These are phyloP conservation scores for Oikopleura albicans DNA, from an alignment of 23 tunicate species.

Conservation along the genomic window DNA sequence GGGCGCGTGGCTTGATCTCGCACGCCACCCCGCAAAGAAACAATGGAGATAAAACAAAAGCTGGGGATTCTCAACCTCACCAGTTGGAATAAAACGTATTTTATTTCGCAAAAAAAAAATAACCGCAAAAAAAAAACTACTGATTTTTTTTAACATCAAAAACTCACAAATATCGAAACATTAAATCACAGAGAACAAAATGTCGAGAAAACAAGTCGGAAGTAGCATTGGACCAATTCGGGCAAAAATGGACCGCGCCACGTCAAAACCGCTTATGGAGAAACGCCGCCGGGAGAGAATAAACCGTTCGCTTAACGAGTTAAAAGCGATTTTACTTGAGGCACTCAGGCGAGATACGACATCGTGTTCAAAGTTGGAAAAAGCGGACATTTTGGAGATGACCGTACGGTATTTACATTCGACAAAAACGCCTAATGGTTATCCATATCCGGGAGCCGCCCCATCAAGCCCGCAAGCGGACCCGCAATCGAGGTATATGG, in stretches of 20 bases:
- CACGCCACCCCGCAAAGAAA: too few species aligned
- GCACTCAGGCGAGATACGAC: slow-evolving; percentile 59
- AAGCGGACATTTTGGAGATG: slow-evolving; percentile 98
- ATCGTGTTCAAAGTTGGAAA: slow-evolving; percentile 83
- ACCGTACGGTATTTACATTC: slow-evolving; percentile 69
- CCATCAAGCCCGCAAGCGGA: slow-evolving; percentile 33
- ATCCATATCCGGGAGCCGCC: slow-evolving; percentile 22
- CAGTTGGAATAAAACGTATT: too few species aligned
- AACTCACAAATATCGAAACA: too few species aligned
- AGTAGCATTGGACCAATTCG: not conserved
- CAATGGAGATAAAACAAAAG: too few species aligned
- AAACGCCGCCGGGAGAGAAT: slow-evolving; percentile 65
- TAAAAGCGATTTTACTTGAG: slow-evolving; percentile 43
- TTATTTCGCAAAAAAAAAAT: too few species aligned
- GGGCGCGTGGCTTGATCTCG: too few species aligned
- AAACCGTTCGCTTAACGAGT: slow-evolving; percentile 51
- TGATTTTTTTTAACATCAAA: too few species aligned
- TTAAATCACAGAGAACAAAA: too few species aligned
- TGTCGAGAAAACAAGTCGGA: slow-evolving; percentile 16
- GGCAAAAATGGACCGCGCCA: not conserved
- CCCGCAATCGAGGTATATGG: slow-evolving; percentile 30
- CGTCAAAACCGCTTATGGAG: slow-evolving; percentile 74
- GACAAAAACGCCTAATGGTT: not conserved
- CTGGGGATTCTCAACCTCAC: too few species aligned
- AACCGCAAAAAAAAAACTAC: too few species aligned